These are phyloP conservation scores for Trichomycterus rosablanca DNA, from an alignment of 2,113 vertebrate species.

Conservation along the genomic window DNA sequence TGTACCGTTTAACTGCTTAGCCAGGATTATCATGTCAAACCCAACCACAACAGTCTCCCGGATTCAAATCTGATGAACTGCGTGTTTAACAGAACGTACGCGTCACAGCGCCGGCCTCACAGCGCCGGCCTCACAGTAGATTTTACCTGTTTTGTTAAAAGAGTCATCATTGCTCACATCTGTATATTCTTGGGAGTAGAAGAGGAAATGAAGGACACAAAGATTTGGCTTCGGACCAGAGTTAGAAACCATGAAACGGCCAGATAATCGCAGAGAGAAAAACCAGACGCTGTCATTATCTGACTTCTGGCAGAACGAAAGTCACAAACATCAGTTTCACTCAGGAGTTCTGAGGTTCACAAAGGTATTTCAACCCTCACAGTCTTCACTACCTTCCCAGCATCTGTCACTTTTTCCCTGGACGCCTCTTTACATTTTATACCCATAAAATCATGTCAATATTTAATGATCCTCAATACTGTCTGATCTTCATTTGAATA, in stretches of 20 bases:
- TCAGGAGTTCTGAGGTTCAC: neutral
- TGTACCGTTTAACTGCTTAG: too few relatives aligned
- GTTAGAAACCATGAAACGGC: slow-evolving; percentile 26
- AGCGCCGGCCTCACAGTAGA: neutral
- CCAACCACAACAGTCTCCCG: too few relatives aligned
- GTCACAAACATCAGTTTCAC: neutral
- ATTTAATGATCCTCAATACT: too few relatives aligned
- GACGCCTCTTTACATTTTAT: too few relatives aligned
- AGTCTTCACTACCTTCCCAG: too few relatives aligned
- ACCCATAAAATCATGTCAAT: too few relatives aligned
- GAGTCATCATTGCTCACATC: slow-evolving; percentile 5
- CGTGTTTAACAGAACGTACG: neutral
- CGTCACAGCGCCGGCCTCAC: neutral
- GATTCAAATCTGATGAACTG: too few relatives aligned
- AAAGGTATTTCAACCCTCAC: neutral
- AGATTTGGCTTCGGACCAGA: slow-evolving; percentile 20
- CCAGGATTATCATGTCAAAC: too few relatives aligned
- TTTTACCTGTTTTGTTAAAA: slow-evolving; percentile 25
- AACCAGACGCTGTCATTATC: slow-evolving; percentile 40
- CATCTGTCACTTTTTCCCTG: too few relatives aligned
- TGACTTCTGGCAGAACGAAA: slow-evolving; percentile 22
- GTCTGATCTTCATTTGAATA: too few relatives aligned
- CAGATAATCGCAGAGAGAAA: slow-evolving; percentile 35
- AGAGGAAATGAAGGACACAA: slow-evolving; percentile 29
- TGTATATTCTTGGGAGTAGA: slow-evolving; percentile 13